These are phyloP conservation scores for Ceratoteleas bidentatus DNA, from an alignment of 1,140 invertebrate genomes.

Conservation along the genomic window DNA sequence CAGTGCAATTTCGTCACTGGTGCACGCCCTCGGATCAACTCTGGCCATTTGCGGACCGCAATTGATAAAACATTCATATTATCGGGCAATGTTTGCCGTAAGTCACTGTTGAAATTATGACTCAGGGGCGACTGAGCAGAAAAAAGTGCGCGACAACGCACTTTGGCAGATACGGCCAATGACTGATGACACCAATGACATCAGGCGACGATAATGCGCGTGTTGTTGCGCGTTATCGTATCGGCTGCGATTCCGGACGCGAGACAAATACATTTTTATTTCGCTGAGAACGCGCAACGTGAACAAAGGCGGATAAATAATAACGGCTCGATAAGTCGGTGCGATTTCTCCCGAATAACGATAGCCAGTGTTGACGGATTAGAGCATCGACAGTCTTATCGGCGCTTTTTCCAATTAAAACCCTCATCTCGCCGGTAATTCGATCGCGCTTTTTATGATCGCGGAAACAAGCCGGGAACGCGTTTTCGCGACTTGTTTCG, in stretches of 20 bases:
- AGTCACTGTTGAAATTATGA: slow-evolving; percentile 62
- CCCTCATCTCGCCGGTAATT: too few relatives aligned
- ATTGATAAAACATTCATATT: slow-evolving; percentile 63
- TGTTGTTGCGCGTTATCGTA: slow-evolving; percentile 62
- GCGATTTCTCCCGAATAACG: slow-evolving; percentile 11
- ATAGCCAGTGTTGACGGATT: slow-evolving; percentile 17
- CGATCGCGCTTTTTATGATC: too few relatives aligned
- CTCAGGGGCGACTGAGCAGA: slow-evolving; percentile 30
- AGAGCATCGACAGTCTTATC: not conserved
- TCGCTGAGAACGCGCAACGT: slow-evolving; percentile 51
- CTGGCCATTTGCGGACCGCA: slow-evolving; percentile 33
- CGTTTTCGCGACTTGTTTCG: too few relatives aligned
- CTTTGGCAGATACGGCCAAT: slow-evolving; percentile 62
- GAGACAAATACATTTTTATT: slow-evolving; percentile 63
- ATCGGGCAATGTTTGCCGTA: slow-evolving; percentile 52
- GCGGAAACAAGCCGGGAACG: too few relatives aligned
- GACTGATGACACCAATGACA: slow-evolving; percentile 63
- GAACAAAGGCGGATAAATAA: slow-evolving; percentile 53
- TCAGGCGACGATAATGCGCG: slow-evolving; percentile 60
- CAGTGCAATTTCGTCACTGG: too few relatives aligned
- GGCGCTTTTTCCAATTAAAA: too few relatives aligned
- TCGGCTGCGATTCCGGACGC: slow-evolving; percentile 43
- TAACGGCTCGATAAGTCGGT: slow-evolving; percentile 33
- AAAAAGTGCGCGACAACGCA: slow-evolving; percentile 52
- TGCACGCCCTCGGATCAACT: not conserved